Base-by-base conservation (phyloP, 2,113 vertebrate species). In the Anhinga rufa region DNA sequence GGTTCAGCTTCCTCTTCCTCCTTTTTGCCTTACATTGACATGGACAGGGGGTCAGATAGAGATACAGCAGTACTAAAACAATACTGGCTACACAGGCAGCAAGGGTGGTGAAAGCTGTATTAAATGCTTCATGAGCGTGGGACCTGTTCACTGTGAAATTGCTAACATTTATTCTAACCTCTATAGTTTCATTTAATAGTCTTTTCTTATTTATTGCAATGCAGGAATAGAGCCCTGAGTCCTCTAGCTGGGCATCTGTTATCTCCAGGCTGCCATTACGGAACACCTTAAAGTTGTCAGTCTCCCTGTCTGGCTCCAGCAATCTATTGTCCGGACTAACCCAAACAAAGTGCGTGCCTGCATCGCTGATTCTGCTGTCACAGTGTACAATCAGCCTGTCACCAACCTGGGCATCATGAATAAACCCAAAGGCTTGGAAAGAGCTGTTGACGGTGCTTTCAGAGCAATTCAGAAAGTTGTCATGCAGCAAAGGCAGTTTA, bases 51-150 rank as follows among this genome's bases (percentile, higher is more conserved):
- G 98, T 99, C 93, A 99, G 97, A 92, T 99, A 99, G 29, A 99
- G 98, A 93, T 99, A 99, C 31, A 99, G 98, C 83, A 99, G 94
- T 83, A 99, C 98, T 94, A 99, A 96, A 87, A 99, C 85, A 82
- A 99, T 98, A 96, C 98, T 99, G 89, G 99, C 98, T 84, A 99
- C 98, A 64, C 99, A 99, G 87, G 98, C 98, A 72, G 98, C 98
- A 66, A 99, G 98, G 21, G 99, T 99, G 76, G 99, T 99, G 91
- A 99, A 98, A 40, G 98, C 99, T 16, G 99, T 99, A 97, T 98
- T 98, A 92, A 99, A 99, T 71, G 98, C 98, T 81, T 99, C 98
- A 7, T 98, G 93, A 14, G 98, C 89, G 1, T 97, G 97, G 44
- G 97, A 96, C 46, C 88, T 97, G 42, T 92, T 97, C 16, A 86